Evolutionary conservation across 1,140 invertebrate species (phyloP), one percentile per base, ranked within the genome.

Genomic region (Penaeus vannamei): DNA sequence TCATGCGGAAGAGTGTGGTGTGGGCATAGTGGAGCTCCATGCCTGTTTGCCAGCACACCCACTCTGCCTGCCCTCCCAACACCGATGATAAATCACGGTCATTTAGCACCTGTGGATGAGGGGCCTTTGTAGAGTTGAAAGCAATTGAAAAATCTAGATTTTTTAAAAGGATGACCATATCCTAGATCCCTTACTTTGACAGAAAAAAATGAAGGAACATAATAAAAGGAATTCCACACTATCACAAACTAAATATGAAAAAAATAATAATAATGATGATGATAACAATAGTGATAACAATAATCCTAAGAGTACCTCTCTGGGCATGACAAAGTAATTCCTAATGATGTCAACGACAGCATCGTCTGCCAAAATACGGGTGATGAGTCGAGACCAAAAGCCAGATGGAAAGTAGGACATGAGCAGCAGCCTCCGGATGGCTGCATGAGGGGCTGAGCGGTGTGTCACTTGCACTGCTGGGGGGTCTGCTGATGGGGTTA

Each of bases 371-470:
- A 99, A 93, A 80, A 99, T 95, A 32, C 98, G 94, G 0, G 98
- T 98, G 22, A 98, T 97, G 5, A 99, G 94, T 19, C 98, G 94
- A 0, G 98, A 97, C 99, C 98, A 99, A 93, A 99, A 99, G 0
- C 99, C 99, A 91, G 97, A 97, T 0, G 99, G 99, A 92, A 99
- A 97, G 93, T 99, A 99, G 0, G 98, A 98, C 95, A 99, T 97
- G 1, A 98, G 93, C 7, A 98, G 93, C 46, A 98, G 93, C 17
- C 97, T 93, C 0, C 92, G 91, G 72, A 93, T 91, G 46, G 92
- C 90, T 17, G 92, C 90, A 32, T 92, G 92, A 19, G 91, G 90
- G 53, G 92, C 91, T 26, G 90, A 91, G 32, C 91, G 91, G 76
- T 92, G 91, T 19, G 90, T 91, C 19, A 92, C 89, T 62, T 92